A percentile compares a stretch with the other conserved stretches of the same genome.
Evolutionary conservation across 2,797 vertebrate genomes (phyloP).

Genomic region (Peromyscus attwateri): DNA sequence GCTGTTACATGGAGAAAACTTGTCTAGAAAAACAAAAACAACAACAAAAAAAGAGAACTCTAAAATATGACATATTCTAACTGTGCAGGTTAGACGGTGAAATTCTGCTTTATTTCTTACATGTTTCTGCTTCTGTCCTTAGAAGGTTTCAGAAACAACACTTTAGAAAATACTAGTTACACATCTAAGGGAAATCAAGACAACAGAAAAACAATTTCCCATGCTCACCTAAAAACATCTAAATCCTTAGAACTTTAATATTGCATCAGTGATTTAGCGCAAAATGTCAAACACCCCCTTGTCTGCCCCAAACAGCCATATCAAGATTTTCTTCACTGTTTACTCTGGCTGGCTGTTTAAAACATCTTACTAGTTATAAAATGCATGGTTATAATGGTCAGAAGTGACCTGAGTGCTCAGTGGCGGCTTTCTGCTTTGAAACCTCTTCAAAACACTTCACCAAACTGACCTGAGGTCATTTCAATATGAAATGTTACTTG

Average conservation of each 20-base stretch:
- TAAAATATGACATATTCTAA: neutral
- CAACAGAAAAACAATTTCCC: constrained; percentile 18
- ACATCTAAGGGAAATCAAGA: neutral
- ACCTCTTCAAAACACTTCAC: constrained; percentile 1
- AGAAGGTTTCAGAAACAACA: neutral
- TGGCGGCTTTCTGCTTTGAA: neutral
- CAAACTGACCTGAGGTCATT: neutral
- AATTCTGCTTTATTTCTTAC: neutral
- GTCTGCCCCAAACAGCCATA: neutral
- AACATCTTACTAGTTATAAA: constrained; percentile 17
- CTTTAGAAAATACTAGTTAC: constrained; percentile 35
- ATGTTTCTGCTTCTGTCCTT: constrained; percentile 17
- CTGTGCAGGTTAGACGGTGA: neutral
- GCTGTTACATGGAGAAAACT: neutral
- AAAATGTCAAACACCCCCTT: neutral
- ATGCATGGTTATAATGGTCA: neutral
- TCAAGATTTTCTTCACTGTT: neutral
- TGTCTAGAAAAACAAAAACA: neutral
- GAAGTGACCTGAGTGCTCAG: neutral
- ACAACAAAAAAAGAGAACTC: neutral
- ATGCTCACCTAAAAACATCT: neutral
- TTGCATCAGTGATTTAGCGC: neutral
- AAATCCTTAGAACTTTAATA: constrained; percentile 4
- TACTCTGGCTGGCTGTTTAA: neutral
- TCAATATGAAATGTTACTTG: neutral